These are phyloP conservation scores for Terrapene triunguis DNA, from an alignment of 2,113 vertebrate species.

Conservation along the genomic window DNA sequence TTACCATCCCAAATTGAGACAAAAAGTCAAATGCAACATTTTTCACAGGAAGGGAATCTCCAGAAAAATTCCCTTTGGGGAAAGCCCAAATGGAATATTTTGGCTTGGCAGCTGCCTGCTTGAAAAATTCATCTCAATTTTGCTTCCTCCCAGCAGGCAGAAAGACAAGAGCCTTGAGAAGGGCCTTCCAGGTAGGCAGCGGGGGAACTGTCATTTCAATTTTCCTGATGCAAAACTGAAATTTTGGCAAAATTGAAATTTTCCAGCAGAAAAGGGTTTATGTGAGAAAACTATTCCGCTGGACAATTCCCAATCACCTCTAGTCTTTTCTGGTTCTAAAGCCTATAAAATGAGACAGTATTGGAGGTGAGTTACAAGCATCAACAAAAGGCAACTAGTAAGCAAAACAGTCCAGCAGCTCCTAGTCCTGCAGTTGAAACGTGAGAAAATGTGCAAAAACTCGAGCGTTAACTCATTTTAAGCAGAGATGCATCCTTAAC, in stretches of 20 bases:
- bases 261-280: background rate
- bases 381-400: background rate
- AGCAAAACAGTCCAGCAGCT: background rate
- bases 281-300: background rate
- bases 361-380: background rate
- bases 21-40: background rate
- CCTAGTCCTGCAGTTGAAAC: background rate
- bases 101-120: background rate
- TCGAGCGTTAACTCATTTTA: background rate
- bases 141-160: background rate
- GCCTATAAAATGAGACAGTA: background rate
- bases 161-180: background rate
- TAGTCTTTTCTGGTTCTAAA: background rate
- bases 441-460: background rate
- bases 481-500: background rate
- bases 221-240: background rate
- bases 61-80: background rate
- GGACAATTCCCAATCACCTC: background rate
- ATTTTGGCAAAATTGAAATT: constrained; percentile 19
- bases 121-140: background rate
- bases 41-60: background rate
- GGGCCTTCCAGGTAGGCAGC: background rate
- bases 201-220: rapidly evolving
- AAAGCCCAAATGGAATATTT: background rate
- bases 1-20: too few species aligned